Conservation (phyloP, 2,888 invertebrate genomes). For the Pristionchus mayeri region DNA sequence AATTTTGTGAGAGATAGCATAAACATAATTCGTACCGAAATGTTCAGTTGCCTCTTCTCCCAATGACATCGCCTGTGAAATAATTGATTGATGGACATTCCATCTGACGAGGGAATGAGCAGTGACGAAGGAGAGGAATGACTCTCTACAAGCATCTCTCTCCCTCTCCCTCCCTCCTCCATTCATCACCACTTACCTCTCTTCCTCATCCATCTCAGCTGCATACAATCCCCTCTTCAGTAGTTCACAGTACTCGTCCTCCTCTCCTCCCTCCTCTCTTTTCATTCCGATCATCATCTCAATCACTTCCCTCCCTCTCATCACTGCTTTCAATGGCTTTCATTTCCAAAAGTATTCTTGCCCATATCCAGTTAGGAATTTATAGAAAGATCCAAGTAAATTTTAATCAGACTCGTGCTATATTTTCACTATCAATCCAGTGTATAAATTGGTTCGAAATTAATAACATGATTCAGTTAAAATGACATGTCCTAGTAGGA, state of each 20-base stretch:
- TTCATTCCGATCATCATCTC: constrained; percentile 23
- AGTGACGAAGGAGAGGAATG: constrained; percentile 42
- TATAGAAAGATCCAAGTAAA: too few relatives aligned
- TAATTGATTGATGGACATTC: not conserved
- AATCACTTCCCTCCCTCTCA: not conserved
- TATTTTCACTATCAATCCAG: too few relatives aligned
- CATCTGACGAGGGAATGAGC: constrained; percentile 1
- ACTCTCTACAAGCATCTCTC: not conserved
- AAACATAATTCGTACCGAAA: constrained; percentile 10
- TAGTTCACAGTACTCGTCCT: not conserved
- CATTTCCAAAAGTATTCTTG: too few relatives aligned
- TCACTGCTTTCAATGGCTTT: too few relatives aligned
- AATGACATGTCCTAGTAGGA: too few relatives aligned
- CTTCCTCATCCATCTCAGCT: constrained; percentile 1
- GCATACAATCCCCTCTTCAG: constrained; percentile 41
- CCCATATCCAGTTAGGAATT: too few relatives aligned
- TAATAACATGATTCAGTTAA: too few relatives aligned
- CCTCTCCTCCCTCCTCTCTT: not conserved
- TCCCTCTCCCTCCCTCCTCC: too few relatives aligned
- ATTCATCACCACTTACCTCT: too few relatives aligned
- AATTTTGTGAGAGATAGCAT: too few relatives aligned
- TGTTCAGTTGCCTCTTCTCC: constrained; percentile 27
- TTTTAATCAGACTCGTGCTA: too few relatives aligned
- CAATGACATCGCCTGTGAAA: not conserved
- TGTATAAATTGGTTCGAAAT: too few relatives aligned